These are phyloP conservation scores for Drosophila sordidapex DNA, from an alignment of 2,888 invertebrate genomes.

Conservation along the genomic window DNA sequence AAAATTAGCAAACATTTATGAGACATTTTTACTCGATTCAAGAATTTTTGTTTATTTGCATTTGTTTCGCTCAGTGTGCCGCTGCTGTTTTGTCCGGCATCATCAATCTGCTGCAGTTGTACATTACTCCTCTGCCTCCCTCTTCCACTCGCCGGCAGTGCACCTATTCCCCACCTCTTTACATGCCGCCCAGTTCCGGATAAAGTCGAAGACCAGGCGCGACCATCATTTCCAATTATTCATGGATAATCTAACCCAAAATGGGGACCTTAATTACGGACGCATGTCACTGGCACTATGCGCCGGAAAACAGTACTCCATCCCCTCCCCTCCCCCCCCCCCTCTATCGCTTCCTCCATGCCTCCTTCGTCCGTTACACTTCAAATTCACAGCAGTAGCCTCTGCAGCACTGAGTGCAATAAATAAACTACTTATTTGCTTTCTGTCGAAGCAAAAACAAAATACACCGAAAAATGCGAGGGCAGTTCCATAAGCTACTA, in stretches of 20 bases:
- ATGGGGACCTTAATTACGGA: conserved; percentile 85
- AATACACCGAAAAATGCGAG: conserved; percentile 12
- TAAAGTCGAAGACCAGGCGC: conserved; percentile 28
- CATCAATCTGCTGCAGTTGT: conserved; percentile 73
- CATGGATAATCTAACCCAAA: conserved; percentile 85
- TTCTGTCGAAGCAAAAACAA: conserved; percentile 24
- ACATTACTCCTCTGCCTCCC: conserved; percentile 28
- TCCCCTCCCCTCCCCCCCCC: no score
- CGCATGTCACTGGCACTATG: conserved; percentile 70
- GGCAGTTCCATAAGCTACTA: neutral
- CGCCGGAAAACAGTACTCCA: conserved; percentile 9
- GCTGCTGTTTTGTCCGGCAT: conserved; percentile 49
- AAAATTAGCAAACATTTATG: neutral
- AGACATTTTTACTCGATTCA: neutral
- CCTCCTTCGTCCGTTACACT: neutral
- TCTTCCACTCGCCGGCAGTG: neutral
- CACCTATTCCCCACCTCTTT: neutral
- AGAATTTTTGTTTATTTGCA: neutral
- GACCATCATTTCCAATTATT: conserved; percentile 81
- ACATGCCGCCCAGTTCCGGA: neutral
- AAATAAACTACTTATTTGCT: conserved; percentile 49
- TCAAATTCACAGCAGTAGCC: conserved; percentile 3
- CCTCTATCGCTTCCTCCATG: neutral
- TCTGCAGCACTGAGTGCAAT: conserved; percentile 42
- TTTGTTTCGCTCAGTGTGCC: neutral